A percentile compares a stretch with the other conserved stretches of the same genome.
Evolutionary conservation across 2,797 vertebrate species (phyloP).

Genomic region (Pteropus rufus): DNA sequence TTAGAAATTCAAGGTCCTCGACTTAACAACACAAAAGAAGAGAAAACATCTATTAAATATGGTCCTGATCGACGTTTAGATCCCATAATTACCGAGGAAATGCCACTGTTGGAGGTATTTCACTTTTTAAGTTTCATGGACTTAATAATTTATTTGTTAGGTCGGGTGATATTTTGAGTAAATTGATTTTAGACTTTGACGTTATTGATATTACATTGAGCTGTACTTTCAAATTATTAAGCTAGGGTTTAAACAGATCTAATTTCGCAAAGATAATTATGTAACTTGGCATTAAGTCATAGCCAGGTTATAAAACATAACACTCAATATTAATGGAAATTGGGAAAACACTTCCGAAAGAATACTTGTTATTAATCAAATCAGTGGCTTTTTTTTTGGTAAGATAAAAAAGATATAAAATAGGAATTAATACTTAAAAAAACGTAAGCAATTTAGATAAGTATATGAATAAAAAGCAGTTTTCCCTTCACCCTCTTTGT

Average conservation of each 20-base stretch:
- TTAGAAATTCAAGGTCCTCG: constrained; percentile 95
- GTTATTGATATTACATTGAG: neutral
- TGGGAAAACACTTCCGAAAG: neutral
- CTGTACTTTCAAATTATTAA: constrained; percentile 21
- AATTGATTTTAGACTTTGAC: constrained; percentile 37
- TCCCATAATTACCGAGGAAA: constrained; percentile 92
- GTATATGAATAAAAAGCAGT: neutral
- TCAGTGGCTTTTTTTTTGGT: neutral
- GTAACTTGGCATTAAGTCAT: neutral
- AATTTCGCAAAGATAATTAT: neutral
- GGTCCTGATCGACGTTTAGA: constrained; percentile 94
- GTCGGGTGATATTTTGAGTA: neutral
- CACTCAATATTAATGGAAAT: constrained; percentile 18
- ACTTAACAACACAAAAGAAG: constrained; percentile 96
- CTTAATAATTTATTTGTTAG: neutral
- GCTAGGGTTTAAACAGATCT: neutral
- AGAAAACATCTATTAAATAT: constrained; percentile 94
- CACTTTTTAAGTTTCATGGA: neutral
- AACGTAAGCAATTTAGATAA: neutral
- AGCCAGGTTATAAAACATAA: neutral
- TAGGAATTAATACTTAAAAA: neutral
- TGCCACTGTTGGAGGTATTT: constrained; percentile 96
- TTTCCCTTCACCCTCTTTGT: neutral
- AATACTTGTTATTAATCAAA: neutral
- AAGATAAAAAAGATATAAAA: neutral